Percentiles rank a stretch among this genome's conserved stretches.
phyloP scores from a whole-genome alignment of 2,113 vertebrate species.

The Hypomesus transpacificus region DNA sequence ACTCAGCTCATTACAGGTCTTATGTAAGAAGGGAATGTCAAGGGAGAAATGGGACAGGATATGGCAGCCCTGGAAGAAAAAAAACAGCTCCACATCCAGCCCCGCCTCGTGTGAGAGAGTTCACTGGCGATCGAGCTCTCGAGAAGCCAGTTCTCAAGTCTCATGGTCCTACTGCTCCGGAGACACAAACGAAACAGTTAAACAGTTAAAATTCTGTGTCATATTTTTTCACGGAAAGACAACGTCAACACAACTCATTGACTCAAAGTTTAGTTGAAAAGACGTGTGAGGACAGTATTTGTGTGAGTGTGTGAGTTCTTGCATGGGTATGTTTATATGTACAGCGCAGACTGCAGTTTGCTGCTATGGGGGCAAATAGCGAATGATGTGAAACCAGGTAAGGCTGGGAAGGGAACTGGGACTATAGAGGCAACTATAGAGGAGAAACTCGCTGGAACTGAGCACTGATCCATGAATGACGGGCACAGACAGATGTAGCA shows the following conservation, averaged over 20 bases:
- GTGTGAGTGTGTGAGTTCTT: background rate
- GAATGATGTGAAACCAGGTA: slow-evolving; percentile 58
- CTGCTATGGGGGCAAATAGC: slow-evolving; percentile 27
- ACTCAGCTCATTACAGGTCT: slow-evolving; percentile 74
- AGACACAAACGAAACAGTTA: too few species aligned
- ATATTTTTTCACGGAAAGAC: too few species aligned
- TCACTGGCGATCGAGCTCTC: too few species aligned
- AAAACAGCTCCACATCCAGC: slow-evolving; percentile 25
- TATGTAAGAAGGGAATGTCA: slow-evolving; percentile 72
- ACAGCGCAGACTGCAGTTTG: slow-evolving; percentile 14
- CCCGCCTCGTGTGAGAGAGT: background rate
- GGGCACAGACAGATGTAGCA: background rate
- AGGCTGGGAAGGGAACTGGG: slow-evolving; percentile 31
- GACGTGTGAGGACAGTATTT: background rate
- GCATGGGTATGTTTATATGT: background rate
- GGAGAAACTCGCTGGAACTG: slow-evolving; percentile 18
- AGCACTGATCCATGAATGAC: background rate
- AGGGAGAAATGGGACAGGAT: slow-evolving; percentile 66
- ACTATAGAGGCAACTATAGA: slow-evolving; percentile 34
- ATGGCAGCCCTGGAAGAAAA: slow-evolving; percentile 55
- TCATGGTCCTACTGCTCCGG: too few species aligned
- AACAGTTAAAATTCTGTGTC: too few species aligned
- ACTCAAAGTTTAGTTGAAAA: too few species aligned
- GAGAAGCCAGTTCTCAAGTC: too few species aligned
- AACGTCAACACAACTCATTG: too few species aligned